Base-by-base conservation (phyloP, 2,113 vertebrate species). In the Melanotaenia duboulayi region DNA sequence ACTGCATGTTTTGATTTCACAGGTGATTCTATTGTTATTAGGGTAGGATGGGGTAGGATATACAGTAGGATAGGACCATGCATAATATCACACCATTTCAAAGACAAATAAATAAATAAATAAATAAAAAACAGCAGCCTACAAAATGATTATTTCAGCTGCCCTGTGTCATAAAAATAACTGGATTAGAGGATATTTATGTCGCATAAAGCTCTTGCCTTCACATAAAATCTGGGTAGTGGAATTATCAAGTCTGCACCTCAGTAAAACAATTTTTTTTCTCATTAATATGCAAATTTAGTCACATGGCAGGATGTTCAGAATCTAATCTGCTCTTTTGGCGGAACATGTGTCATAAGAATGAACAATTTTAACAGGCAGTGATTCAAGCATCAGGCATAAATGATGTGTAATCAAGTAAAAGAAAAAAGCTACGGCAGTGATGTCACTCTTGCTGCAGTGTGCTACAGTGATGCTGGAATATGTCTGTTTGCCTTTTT, bases 201-300 rank as follows among this genome's bases (percentile, higher is more conserved):
- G 32, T 9, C 4, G 32, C 32, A 35, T 5, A 35, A 35, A 5
- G 32, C 32, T 1, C 22, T 19, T n/a, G 23, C 37, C 25, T 51
- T 54, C 4, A 20, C 25, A 59, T 11, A 62, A 51, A 48, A 52
- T 14, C 23, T 1, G 24, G 14, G 0, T 49, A 64, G 5, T 11
- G 61, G 63, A 40, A 57, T 25, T 22, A 56, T 37, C 49, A 51
- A 50, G 2, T 19, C 3, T 20, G n/a, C 8, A 24, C 37, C 54
- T 63, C 46, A n/a, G 46, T 71, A 35, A 60, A 71, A 61, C 25
- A 49, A n/a, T n/a, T n/a, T 68, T 48, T 48, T 50, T n/a, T 35
- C 44, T 71, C 37, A 64, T 83, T 74, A 67, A 52, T 17, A 83
- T 78, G 67, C 77, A 61, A n/a, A 81, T 60, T 55, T 65, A 62